These are phyloP conservation scores for Globia sparganii DNA, from an alignment of 2,888 invertebrate genomes.

Conservation along the genomic window DNA sequence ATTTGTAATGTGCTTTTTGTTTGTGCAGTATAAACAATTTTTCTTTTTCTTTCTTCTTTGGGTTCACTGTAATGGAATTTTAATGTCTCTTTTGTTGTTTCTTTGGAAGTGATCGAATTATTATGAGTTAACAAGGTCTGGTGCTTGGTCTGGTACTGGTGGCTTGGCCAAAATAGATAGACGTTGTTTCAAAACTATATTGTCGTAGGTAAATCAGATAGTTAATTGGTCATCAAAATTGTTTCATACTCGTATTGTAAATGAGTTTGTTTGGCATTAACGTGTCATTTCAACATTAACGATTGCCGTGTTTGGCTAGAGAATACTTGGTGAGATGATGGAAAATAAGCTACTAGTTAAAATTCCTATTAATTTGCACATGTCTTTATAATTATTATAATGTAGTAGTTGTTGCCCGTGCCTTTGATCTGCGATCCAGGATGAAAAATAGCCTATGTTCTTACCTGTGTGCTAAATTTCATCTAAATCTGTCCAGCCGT, in stretches of 20 bases:
- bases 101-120: neutral
- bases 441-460: neutral
- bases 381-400: neutral
- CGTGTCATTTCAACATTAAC: neutral
- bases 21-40: too few species aligned
- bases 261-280: neutral
- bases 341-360: neutral
- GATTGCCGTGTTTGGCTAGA: neutral
- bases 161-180: neutral
- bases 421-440: neutral
- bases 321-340: neutral
- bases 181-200: neutral
- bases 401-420: neutral
- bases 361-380: too few species aligned
- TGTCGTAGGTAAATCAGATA: neutral
- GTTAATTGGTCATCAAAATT: neutral
- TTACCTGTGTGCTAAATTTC: neutral
- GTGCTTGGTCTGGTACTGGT: neutral
- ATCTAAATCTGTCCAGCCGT: neutral
- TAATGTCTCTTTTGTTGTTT: neutral
- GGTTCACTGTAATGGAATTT: neutral
- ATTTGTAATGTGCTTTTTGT: too few species aligned
- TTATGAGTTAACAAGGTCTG: neutral
- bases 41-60: too few species aligned
- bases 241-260: neutral